Evolutionary conservation across 2,797 vertebrate genomes (phyloP).

Genomic region (Avahi laniger): DNA sequence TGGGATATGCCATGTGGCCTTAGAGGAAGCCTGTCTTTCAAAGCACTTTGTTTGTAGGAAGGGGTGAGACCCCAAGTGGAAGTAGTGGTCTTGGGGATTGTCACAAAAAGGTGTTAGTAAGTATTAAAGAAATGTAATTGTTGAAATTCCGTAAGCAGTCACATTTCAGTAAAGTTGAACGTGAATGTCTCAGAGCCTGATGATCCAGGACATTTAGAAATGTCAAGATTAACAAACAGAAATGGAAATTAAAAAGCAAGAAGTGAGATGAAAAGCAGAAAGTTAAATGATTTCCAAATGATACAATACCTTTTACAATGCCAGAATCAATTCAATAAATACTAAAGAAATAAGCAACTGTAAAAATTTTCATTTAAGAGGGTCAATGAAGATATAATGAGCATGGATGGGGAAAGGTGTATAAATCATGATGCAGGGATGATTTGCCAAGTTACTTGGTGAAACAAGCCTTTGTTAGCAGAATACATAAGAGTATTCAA

Average conservation of each 20-base stretch:
- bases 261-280: conserved; percentile 42
- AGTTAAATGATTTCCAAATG: conserved; percentile 52
- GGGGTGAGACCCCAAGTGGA: background rate
- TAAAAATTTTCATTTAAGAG: conserved; percentile 15
- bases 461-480: background rate
- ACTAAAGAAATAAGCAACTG: background rate
- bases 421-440: background rate
- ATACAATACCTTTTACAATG: background rate
- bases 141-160: background rate
- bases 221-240: conserved; percentile 38
- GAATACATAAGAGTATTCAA: background rate
- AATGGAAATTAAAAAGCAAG: conserved; percentile 39
- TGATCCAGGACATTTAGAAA: conserved; percentile 39
- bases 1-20: background rate
- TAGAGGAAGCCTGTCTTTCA: conserved; percentile 2
- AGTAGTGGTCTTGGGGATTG: background rate
- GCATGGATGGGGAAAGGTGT: background rate
- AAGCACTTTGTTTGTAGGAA: background rate
- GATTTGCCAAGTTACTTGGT: background rate
- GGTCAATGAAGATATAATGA: background rate
- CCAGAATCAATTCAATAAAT: background rate
- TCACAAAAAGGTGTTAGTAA: background rate
- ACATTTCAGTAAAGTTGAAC: background rate
- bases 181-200: conserved; percentile 18
- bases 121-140: background rate